Percentiles rank a stretch among this genome's conserved stretches.
These are phyloP conservation scores for Diorhabda sublineata DNA, from an alignment of 1,140 invertebrate genomes.

Conservation along the genomic window DNA sequence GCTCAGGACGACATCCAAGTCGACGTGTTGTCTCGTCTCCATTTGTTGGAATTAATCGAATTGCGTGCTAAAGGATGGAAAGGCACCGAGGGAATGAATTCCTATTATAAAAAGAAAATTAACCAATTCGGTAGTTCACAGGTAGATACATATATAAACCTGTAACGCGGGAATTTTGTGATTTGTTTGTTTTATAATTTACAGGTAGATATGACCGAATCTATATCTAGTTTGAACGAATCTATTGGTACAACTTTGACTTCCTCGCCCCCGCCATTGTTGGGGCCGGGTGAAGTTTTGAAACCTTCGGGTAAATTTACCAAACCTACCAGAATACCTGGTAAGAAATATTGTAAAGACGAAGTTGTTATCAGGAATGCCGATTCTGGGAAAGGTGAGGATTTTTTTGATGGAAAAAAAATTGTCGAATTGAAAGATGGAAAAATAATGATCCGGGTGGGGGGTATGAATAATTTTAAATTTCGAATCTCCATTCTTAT, in stretches of 20 bases:
- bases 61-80: constrained; percentile 82
- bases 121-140: constrained; percentile 52
- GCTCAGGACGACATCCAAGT: constrained; percentile 74
- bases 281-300: constrained; percentile 76
- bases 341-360: constrained; percentile 89
- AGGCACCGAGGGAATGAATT: constrained; percentile 70
- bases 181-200: constrained; percentile 8
- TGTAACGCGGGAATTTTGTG: neutral
- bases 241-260: constrained; percentile 41
- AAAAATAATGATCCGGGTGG: too few species aligned
- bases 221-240: constrained; percentile 39
- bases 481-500: too few species aligned
- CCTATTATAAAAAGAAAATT: constrained; percentile 78
- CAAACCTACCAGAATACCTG: constrained; percentile 84
- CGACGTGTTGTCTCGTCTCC: constrained; percentile 73
- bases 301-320: constrained; percentile 83
- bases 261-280: constrained; percentile 54
- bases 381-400: constrained; percentile 88
- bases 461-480: too few species aligned
- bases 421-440: too few species aligned
- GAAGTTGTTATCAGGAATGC: constrained; percentile 90
- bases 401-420: neutral
- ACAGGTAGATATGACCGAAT: constrained; percentile 41
- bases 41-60: constrained; percentile 84
- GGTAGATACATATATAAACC: constrained; percentile 19